Percentiles rank a stretch among this genome's conserved stretches.
These are phyloP conservation scores for Choloepus didactylus DNA, from an alignment of 2,797 vertebrate genomes.

Conservation along the genomic window DNA sequence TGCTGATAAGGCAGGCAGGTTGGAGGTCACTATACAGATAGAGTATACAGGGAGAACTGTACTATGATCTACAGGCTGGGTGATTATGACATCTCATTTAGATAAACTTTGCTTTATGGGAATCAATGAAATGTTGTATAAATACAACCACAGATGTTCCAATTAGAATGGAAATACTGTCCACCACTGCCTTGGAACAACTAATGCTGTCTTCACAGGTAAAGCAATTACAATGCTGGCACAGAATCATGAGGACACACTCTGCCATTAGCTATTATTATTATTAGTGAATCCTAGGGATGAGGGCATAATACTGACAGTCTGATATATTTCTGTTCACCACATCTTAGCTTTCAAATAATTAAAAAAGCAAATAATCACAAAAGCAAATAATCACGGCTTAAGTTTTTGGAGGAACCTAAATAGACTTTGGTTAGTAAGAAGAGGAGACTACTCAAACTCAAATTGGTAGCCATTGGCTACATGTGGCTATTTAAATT, in stretches of 20 bases:
- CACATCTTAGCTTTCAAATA: constrained; percentile 24
- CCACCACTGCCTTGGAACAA: not conserved
- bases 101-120: constrained; percentile 19
- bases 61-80: no score
- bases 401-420: constrained; percentile 8
- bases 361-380: constrained; percentile 54
- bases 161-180: constrained; percentile 46
- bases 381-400: constrained; percentile 36
- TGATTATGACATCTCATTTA: not conserved
- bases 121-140: constrained; percentile 19
- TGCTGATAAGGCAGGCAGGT: not conserved
- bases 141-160: not conserved
- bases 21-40: not conserved
- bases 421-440: constrained; percentile 31
- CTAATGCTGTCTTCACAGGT: not conserved
- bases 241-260: not conserved
- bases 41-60: not conserved
- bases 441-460: not conserved
- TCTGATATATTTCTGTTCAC: not conserved
- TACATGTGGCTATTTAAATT: constrained; percentile 13
- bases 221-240: not conserved
- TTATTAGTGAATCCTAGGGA: constrained; percentile 9
- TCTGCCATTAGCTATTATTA: not conserved
- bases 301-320: not conserved
- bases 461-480: not conserved